Base-by-base conservation (phyloP, 2,888 invertebrate species). In the Agrochola macilenta region DNA sequence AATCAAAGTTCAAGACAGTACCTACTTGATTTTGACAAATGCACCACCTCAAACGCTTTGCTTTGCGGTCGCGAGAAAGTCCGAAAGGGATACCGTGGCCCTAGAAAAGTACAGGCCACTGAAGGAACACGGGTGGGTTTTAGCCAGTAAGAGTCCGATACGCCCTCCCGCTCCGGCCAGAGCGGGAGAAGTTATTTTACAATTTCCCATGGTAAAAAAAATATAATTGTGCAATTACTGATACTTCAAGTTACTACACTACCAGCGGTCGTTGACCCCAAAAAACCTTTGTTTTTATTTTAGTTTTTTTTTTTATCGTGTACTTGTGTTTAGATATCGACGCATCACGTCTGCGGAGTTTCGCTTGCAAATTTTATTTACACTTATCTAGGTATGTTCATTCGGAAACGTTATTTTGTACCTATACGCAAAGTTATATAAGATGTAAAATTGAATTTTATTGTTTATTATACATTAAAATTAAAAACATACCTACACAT, bases 391-490 rank as follows among this genome's bases (percentile, higher is more conserved):
- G 4, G n/a, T 57, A 26, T 43, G 39, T 71, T 23, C 20, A 71
- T 30, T 30, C 30, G 30, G 7, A 70, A 23, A 71, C 23, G 1
- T 52, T 76, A 52, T 43, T 80, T 63, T 52, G 20, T 52, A 52
- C 20, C 7, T 63, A 72, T n/a, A 20, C 57, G 26, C 49, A 64
- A 46, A 20, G 17, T 49, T 54, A 79, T 69, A 2, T 70, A 39
- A 39, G 14, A 60, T 35, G 26, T 79, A 39, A 63, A 23, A 63
- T 64, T 57, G 17, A 54, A 71, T 39, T 68, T 9, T 64, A 77
- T 64, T 57, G 23, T 79, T 68, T 82, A 54, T 66, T 70, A 82
- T n/a, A 46, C 39, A 65, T 81, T 71, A 17, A 80, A 64, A 72
- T 52, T 60, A 58, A 60, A 79, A 84, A 64, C 43, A 61, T 63